Conservation (phyloP, 1,140 invertebrate species). For the Cyrtorhinus lividipennis region DNA sequence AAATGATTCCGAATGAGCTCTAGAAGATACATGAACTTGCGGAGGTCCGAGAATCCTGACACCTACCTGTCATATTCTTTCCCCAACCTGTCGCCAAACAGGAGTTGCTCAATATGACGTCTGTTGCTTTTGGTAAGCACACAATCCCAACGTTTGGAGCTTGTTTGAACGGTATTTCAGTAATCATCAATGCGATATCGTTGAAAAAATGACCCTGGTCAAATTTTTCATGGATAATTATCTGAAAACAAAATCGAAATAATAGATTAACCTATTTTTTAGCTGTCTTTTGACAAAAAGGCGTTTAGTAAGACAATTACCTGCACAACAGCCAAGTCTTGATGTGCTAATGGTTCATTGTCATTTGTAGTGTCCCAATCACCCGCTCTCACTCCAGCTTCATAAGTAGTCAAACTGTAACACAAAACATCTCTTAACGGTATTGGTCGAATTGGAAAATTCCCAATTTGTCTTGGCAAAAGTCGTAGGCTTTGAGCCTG, state of each 20-base stretch:
- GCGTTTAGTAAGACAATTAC: too few species aligned
- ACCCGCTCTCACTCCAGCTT: too few species aligned
- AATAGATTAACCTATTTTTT: too few species aligned
- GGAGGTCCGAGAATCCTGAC: slow-evolving; percentile 29
- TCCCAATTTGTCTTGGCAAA: too few species aligned
- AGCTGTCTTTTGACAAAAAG: too few species aligned
- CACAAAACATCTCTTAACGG: too few species aligned
- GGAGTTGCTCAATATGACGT: slow-evolving; percentile 21
- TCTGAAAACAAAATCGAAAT: too few species aligned
- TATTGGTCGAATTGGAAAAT: too few species aligned
- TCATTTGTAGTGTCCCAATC: slow-evolving; percentile 61
- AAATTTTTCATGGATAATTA: slow-evolving; percentile 31
- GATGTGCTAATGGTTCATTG: slow-evolving; percentile 51
- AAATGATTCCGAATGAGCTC: too few species aligned
- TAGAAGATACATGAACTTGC: slow-evolving; percentile 30
- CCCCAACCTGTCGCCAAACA: slow-evolving; percentile 53
- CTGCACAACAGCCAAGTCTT: slow-evolving; percentile 44
- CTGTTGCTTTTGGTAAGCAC: slow-evolving; percentile 32
- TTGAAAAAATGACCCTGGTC: slow-evolving; percentile 29
- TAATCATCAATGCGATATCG: slow-evolving; percentile 34
- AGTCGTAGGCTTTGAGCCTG: too few species aligned
- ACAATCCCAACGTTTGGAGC: slow-evolving; percentile 33
- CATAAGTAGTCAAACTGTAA: too few species aligned
- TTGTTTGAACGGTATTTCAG: slow-evolving; percentile 27
- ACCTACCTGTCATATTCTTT: slow-evolving; percentile 39